A percentile compares a stretch with the other conserved stretches of the same genome.
Conservation (phyloP, 30 jellyfish, hydroid and myxozoan species). For the Clytia hemisphaerica region DNA sequence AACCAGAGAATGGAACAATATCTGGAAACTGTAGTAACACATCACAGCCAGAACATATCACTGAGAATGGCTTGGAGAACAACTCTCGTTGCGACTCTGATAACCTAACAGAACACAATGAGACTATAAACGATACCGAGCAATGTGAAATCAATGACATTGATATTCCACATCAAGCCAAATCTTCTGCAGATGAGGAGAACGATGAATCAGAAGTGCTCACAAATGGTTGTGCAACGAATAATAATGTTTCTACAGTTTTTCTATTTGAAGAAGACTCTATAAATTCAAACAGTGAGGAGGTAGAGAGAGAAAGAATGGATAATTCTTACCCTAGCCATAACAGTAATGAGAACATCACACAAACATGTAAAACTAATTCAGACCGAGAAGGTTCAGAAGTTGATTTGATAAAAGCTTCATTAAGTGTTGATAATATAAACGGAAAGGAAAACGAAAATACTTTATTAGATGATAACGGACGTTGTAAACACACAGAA, state of each 20-base stretch:
- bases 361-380: too few relatives aligned
- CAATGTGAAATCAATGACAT: background rate
- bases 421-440: too few relatives aligned
- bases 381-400: too few relatives aligned
- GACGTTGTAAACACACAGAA: background rate
- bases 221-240: background rate
- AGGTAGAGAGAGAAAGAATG: too few relatives aligned
- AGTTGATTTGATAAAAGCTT: too few relatives aligned
- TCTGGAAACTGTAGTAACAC: too few relatives aligned
- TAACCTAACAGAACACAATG: background rate
- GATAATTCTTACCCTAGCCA: too few relatives aligned
- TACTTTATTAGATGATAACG: too few relatives aligned
- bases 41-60: background rate
- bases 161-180: background rate
- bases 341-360: too few relatives aligned
- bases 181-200: background rate
- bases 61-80: background rate
- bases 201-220: background rate
- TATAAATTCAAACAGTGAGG: background rate
- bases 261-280: background rate
- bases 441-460: too few relatives aligned
- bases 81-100: background rate
- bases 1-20: too few relatives aligned
- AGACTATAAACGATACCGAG: background rate
- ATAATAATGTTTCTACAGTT: background rate